A percentile compares a stretch with the other conserved stretches of the same genome.
These are phyloP conservation scores for Cephalotes varians DNA, from an alignment of 2,888 invertebrate genomes.

Conservation along the genomic window DNA sequence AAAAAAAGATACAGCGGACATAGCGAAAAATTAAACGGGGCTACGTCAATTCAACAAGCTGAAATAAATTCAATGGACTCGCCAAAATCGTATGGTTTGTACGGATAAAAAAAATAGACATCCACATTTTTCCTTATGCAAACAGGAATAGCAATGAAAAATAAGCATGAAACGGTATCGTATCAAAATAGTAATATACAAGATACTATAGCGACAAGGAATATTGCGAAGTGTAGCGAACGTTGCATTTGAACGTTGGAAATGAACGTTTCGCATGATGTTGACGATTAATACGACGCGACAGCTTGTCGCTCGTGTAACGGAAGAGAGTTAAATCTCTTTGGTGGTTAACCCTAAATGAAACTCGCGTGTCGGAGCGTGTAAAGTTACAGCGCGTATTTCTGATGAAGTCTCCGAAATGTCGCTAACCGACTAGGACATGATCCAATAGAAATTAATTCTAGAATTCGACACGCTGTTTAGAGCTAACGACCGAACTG, in stretches of 20 bases:
- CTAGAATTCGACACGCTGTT: conserved; percentile 63
- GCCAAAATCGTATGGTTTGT: neutral
- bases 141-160: conserved; percentile 2
- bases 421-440: conserved; percentile 43
- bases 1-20: neutral
- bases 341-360: conserved; percentile 37
- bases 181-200: conserved; percentile 6
- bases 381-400: conserved; percentile 63
- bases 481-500: conserved; percentile 43
- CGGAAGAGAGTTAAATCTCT: conserved; percentile 50
- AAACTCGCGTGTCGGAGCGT: conserved; percentile 13
- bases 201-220: neutral
- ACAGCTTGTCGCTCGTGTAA: conserved; percentile 20
- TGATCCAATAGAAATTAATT: conserved; percentile 69
- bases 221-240: neutral
- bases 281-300: conserved; percentile 4
- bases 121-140: neutral
- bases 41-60: conserved; percentile 14
- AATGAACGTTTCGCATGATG: neutral
- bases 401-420: conserved; percentile 16
- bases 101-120: conserved; percentile 9
- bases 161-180: neutral
- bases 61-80: conserved; percentile 24
- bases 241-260: neutral
- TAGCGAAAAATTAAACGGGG: conserved; percentile 19